Evolutionary conservation across 2,797 vertebrate genomes (phyloP), one percentile per base, ranked within the genome.

Genomic region (Kryptopterus vitreolus): DNA sequence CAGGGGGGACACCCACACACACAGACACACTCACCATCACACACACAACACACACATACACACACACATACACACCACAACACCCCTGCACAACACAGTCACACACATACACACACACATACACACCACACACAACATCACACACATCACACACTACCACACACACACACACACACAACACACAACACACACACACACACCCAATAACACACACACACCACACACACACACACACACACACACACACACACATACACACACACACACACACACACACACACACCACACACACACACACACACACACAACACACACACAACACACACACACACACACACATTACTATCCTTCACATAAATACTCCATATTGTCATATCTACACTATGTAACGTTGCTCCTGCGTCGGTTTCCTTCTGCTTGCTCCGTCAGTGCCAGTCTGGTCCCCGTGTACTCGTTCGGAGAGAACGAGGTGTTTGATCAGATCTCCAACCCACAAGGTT

Each of bases 371-470:
- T n/a, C n/a, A n/a, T n/a, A n/a, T n/a, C n/a, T n/a, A n/a, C n/a
- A n/a, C n/a, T n/a, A n/a, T n/a, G n/a, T n/a, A n/a, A n/a, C n/a
- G n/a, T n/a, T n/a, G n/a, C n/a, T n/a, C n/a, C n/a, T n/a, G n/a
- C n/a, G n/a, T n/a, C n/a, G n/a, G n/a, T n/a, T n/a, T n/a, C 26
- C 13, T n/a, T 58, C 11, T 50, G 9, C 3, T 29, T 13, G 20
- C 31, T 65, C 35, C 52, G 79, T 0, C 81, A 99, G 97, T 5
- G 93, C 93, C 4, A 86, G 93, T 0, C 92, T 99, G 71, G 95
- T 99, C 50, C 97, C 97, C 0, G 82, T 95, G n/a, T 99, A 95
- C 86, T 98, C 97, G 26, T 99, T 99, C 13, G 97, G 98, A 6
- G 97, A 99, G 86, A 99, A 98, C 0, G 95, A 97, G 48, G 12